A percentile compares a stretch with the other conserved stretches of the same genome.
Evolutionary conservation across 2,888 invertebrate species (phyloP).

Genomic region (Diplazon laetatorius): DNA sequence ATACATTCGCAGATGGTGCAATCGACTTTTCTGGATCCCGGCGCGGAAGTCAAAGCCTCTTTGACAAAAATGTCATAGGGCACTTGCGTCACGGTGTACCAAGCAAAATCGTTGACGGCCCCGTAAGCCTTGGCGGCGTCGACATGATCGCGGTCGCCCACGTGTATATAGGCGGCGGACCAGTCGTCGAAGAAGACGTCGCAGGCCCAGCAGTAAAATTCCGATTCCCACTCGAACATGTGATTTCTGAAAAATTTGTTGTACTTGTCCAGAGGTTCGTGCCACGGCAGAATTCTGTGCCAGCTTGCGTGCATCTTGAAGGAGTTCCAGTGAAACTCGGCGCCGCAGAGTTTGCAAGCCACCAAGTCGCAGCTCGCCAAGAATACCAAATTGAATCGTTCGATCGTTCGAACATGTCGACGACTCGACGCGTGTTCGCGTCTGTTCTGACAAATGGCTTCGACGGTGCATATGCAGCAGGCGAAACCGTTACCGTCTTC

Average conservation of each 20-base stretch:
- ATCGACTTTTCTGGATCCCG: not conserved
- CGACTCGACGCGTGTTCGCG: not conserved
- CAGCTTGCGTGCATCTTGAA: not conserved
- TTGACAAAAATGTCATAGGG: conserved; percentile 20
- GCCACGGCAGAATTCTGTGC: conserved; percentile 31
- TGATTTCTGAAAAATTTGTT: conserved; percentile 34
- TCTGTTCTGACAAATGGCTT: not conserved
- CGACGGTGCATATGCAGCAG: conserved; percentile 3
- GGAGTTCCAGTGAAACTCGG: not conserved
- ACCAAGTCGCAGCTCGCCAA: not conserved
- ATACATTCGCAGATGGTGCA: conserved; percentile 11
- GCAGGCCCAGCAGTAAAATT: conserved; percentile 33
- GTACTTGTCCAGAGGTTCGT: conserved; percentile 2
- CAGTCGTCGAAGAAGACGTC: conserved; percentile 34
- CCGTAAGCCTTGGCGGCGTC: not conserved
- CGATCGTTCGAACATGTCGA: not conserved
- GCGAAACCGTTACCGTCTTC: not conserved
- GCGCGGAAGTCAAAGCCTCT: conserved; percentile 1
- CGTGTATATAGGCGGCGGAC: conserved; percentile 26
- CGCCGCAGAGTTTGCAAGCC: conserved; percentile 1
- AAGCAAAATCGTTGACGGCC: not conserved
- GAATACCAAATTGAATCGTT: conserved; percentile 1
- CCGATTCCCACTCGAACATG: conserved; percentile 9
- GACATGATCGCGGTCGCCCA: not conserved
- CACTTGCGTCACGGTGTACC: not conserved